Percentiles rank a stretch among this genome's conserved stretches.
These are phyloP conservation scores for Nineta flava DNA, from an alignment of 2,888 invertebrate species.

Conservation along the genomic window DNA sequence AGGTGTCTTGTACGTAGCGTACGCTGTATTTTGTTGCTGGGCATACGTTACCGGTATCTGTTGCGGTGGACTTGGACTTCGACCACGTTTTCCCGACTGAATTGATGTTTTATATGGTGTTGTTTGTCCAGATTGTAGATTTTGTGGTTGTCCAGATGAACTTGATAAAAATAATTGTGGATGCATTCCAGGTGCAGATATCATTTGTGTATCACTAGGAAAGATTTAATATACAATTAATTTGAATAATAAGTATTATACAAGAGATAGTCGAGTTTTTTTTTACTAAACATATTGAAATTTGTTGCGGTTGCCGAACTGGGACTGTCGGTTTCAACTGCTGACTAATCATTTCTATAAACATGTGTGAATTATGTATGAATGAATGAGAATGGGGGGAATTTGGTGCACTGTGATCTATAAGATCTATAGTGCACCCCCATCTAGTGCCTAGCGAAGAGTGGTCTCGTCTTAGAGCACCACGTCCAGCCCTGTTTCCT, in stretches of 20 bases:
- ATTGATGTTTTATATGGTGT: slow-evolving; percentile 30
- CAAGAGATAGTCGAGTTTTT: too few relatives aligned
- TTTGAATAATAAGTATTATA: neutral
- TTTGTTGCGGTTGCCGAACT: too few relatives aligned
- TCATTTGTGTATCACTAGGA: slow-evolving; percentile 42
- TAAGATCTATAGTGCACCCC: too few relatives aligned
- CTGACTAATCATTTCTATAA: too few relatives aligned
- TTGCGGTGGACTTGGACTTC: slow-evolving; percentile 46
- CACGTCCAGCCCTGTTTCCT: too few relatives aligned
- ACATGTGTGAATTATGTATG: too few relatives aligned
- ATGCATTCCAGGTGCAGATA: slow-evolving; percentile 36
- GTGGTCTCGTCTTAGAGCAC: too few relatives aligned
- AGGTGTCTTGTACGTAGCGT: slow-evolving; percentile 20
- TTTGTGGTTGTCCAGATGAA: slow-evolving; percentile 17
- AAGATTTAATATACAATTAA: neutral
- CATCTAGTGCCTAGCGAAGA: too few relatives aligned
- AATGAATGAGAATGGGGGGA: too few relatives aligned
- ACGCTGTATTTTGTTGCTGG: slow-evolving; percentile 14
- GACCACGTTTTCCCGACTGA: slow-evolving; percentile 40
- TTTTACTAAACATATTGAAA: too few relatives aligned
- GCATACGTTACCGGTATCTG: slow-evolving; percentile 17
- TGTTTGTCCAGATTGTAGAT: slow-evolving; percentile 29
- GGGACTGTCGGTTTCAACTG: too few relatives aligned
- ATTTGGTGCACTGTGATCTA: too few relatives aligned
- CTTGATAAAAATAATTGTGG: slow-evolving; percentile 47